Evolutionary conservation across 2,797 vertebrate genomes (phyloP).

Genomic region (Atherinosoma microstoma): DNA sequence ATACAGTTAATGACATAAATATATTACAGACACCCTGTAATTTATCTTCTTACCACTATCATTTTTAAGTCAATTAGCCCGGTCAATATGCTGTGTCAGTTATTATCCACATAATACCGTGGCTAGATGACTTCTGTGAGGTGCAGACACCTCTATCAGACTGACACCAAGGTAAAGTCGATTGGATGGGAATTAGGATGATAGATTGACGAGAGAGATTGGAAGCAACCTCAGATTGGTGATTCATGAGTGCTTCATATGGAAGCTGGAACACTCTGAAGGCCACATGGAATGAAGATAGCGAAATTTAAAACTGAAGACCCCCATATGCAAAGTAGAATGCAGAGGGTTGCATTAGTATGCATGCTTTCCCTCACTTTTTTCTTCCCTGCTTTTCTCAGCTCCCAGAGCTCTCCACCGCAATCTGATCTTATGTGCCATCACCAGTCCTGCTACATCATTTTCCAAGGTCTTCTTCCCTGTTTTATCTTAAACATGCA

Average conservation of each 20-base stretch:
- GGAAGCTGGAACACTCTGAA: constrained; percentile 19
- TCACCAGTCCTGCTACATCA: constrained; percentile 57
- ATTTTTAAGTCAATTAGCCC: constrained; percentile 71
- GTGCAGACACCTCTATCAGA: constrained; percentile 38
- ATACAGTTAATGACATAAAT: constrained; percentile 57
- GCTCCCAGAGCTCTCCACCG: constrained; percentile 45
- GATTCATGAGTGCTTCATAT: constrained; percentile 32
- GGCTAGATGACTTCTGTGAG: constrained; percentile 52
- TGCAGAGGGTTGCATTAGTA: constrained; percentile 63
- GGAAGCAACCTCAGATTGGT: constrained; percentile 20
- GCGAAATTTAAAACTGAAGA: constrained; percentile 43
- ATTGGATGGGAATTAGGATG: constrained; percentile 28
- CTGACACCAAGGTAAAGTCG: constrained; percentile 40
- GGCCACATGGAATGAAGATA: constrained; percentile 35
- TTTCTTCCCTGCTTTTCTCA: constrained; percentile 37
- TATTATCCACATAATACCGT: constrained; percentile 59
- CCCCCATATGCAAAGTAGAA: constrained; percentile 47
- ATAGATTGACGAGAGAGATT: constrained; percentile 38
- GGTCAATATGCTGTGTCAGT: constrained; percentile 66
- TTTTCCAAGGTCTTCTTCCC: constrained; percentile 53
- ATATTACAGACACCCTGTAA: constrained; percentile 27
- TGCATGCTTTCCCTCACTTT: constrained; percentile 46
- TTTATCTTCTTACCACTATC: constrained; percentile 60
- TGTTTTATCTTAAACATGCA: constrained; percentile 64
- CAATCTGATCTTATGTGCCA: constrained; percentile 62